Base-by-base conservation (phyloP, 2,113 vertebrate genomes). In the Prolemur simus region DNA sequence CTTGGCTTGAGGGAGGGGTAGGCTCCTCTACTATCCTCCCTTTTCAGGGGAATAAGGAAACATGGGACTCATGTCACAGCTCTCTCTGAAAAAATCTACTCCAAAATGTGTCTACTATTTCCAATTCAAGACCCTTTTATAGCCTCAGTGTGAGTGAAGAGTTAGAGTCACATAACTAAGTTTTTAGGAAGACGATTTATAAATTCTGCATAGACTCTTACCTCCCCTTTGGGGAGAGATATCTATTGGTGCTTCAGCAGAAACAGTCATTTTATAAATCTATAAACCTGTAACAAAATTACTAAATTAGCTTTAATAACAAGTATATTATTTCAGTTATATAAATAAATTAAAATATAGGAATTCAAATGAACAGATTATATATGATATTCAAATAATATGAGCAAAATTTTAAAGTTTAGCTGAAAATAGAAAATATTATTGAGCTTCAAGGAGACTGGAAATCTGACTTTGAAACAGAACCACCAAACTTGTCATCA, bases 321-420 rank as follows among this genome's bases (percentile, higher is more conserved):
- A 60, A 47, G 25, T 86, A 54, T 45, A 80, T 39, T 84, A 85
- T 85, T 84, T 89, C 42, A 84, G 32, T 63, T 80, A 69, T 37
- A n/a, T 60, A 78, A 84, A 83, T 88, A 6, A 92, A 77, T 84
- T 77, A 96, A 58, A 76, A 78, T 45, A 37, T 63, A 85, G 52
- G 27, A 93, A 84, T 96, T 39, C 37, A 93, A 84, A 89, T 37
- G 29, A 71, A 47, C 34, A 71, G 78, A 71, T 69, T 92, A 3
- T 71, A 11, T 84, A 42, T 74, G 49, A 66, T 45, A 83, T 66
- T 87, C 49, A 95, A 73, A 87, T 87, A 54, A 39, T 39, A 49
- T 92, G 49, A 89, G 8, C 34, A 89, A 83, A 83, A 93, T 77
- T 78, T 93, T 96, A 89, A 93, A 89, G 42, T 68, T 89, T 54